Evolutionary conservation across 2,113 vertebrate genomes (phyloP).

Genomic region (Machaerirhynchus nigripectus): DNA sequence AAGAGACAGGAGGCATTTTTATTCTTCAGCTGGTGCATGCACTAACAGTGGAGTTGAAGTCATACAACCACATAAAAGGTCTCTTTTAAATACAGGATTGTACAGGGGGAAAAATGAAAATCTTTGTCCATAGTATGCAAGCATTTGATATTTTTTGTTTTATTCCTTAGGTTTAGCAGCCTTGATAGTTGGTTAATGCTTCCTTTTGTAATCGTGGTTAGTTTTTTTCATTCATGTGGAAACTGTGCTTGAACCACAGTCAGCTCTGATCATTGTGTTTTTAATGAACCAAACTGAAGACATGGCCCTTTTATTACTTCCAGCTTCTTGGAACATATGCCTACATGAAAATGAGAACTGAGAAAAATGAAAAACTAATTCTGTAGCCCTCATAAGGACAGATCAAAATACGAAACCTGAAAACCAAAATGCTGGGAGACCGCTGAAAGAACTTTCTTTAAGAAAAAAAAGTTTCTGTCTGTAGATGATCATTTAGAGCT

Average conservation of each 20-base stretch:
- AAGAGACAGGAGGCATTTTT: not conserved
- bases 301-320: not conserved
- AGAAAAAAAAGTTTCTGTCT: not conserved
- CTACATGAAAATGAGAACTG: not conserved
- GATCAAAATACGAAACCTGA: not conserved
- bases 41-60: not conserved
- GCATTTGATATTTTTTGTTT: not conserved
- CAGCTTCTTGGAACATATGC: not conserved
- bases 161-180: not conserved
- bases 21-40: not conserved
- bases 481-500: not conserved
- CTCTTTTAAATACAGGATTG: not conserved
- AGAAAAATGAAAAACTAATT: not conserved
- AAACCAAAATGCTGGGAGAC: not conserved
- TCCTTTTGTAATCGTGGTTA: not conserved
- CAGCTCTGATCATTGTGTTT: not conserved
- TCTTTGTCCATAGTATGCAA: not conserved
- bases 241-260: not conserved
- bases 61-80: not conserved
- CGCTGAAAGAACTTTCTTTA: not conserved
- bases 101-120: not conserved
- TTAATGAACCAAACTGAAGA: not conserved
- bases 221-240: not conserved
- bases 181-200: not conserved
- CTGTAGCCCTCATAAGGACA: not conserved